Evolutionary conservation across 2,113 vertebrate genomes (phyloP).

Genomic region (Calonectris borealis): DNA sequence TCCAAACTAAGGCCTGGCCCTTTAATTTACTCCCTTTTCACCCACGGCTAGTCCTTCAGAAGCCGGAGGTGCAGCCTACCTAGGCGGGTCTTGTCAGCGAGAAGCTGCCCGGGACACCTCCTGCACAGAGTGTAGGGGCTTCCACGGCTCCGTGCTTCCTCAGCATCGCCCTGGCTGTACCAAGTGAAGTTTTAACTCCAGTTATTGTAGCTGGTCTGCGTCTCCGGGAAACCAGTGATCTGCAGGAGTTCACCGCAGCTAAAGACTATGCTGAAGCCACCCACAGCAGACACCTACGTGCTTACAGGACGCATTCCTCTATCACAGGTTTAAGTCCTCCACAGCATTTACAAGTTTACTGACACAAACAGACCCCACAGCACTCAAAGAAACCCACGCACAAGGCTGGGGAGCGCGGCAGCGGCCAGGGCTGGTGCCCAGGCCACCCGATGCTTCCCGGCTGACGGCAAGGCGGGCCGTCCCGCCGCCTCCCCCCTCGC

Average conservation of each 20-base stretch:
- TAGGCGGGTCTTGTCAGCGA: accelerated
- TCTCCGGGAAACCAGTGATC: not conserved
- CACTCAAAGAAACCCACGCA: accelerated
- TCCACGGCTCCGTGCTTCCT: not conserved
- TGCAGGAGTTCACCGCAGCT: not conserved
- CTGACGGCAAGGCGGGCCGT: not conserved
- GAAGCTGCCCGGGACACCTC: not conserved
- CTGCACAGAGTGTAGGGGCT: accelerated
- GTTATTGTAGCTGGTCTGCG: not conserved
- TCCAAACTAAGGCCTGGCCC: not conserved
- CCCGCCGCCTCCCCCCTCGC: not conserved
- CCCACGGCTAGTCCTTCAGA: not conserved
- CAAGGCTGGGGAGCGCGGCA: not conserved
- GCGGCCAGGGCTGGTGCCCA: not conserved
- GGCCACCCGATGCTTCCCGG: not conserved
- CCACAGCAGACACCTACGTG: not conserved
- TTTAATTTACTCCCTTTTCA: not conserved
- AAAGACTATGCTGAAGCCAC: not conserved
- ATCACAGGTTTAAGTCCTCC: not conserved
- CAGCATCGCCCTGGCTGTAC: too few species aligned
- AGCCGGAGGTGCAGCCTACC: not conserved
- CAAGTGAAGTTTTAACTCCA: not conserved
- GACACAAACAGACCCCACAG: accelerated
- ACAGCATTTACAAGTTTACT: accelerated
- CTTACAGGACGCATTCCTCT: accelerated